Conservation (phyloP, 2,113 vertebrate genomes). For the Lonchura striata region DNA sequence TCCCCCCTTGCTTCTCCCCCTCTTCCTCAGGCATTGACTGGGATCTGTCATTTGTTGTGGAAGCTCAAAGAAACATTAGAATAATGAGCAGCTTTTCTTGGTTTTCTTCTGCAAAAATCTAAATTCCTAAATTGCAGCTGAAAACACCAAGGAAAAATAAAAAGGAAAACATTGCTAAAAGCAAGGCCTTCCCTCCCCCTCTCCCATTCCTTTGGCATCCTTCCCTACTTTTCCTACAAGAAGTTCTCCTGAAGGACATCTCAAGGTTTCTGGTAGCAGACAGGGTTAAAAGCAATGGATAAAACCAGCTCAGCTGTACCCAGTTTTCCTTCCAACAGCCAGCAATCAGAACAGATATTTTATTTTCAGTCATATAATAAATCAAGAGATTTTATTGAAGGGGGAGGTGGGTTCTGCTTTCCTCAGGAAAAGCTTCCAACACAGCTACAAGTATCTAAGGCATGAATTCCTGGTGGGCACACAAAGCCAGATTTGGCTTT, state of each 20-base stretch:
- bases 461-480: background rate
- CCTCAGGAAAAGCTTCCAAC: background rate
- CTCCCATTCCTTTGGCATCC: background rate
- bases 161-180: background rate
- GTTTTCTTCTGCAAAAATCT: background rate
- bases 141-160: background rate
- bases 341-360: background rate
- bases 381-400: background rate
- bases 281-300: background rate
- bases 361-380: background rate
- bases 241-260: constrained; percentile 17
- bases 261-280: constrained; percentile 34
- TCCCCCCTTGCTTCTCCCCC: background rate
- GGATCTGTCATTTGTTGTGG: background rate
- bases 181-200: background rate
- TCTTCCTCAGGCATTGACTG: fast-evolving
- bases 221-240: background rate
- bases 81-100: background rate
- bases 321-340: background rate
- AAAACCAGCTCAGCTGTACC: background rate
- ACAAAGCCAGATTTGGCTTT: constrained; percentile 2
- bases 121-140: background rate
- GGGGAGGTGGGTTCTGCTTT: background rate
- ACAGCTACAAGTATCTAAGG: background rate
- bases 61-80: background rate